Evolutionary conservation across 1,140 invertebrate genomes (phyloP).

Genomic region (Brachionus sp.): DNA sequence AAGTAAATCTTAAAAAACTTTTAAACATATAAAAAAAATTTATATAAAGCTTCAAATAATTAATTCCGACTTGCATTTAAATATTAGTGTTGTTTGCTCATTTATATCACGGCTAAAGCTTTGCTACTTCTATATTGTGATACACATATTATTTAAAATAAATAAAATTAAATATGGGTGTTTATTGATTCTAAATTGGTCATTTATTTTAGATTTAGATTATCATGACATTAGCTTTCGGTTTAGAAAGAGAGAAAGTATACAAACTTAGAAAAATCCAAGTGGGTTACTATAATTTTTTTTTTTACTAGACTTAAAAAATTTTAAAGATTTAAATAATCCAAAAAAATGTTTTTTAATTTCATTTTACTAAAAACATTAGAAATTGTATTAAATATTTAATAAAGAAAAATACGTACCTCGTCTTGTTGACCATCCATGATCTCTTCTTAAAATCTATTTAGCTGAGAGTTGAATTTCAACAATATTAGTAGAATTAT

Average conservation of each 20-base stretch:
- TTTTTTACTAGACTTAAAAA: too few relatives aligned
- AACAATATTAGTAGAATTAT: too few relatives aligned
- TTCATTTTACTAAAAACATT: too few relatives aligned
- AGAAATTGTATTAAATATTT: too few relatives aligned
- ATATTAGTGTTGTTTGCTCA: neutral
- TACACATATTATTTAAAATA: neutral
- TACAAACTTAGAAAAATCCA: too few relatives aligned
- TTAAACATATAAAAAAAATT: neutral
- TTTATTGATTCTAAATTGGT: neutral
- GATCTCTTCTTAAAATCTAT: neutral
- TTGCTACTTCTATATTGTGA: neutral
- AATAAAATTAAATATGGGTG: neutral
- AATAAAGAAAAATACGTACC: neutral
- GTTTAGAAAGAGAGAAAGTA: too few relatives aligned
- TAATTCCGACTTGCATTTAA: neutral
- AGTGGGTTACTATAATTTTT: neutral
- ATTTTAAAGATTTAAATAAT: too few relatives aligned
- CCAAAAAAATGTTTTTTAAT: too few relatives aligned
- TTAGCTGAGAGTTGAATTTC: neutral
- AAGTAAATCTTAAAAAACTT: neutral
- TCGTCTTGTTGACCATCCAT: slow-evolving; percentile 25
- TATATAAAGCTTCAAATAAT: neutral
- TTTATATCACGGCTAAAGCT: neutral
- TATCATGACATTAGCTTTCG: neutral
- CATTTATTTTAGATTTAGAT: neutral